phyloP scores from a whole-genome alignment of 2,797 vertebrate species.

The Xerus rutilus region DNA sequence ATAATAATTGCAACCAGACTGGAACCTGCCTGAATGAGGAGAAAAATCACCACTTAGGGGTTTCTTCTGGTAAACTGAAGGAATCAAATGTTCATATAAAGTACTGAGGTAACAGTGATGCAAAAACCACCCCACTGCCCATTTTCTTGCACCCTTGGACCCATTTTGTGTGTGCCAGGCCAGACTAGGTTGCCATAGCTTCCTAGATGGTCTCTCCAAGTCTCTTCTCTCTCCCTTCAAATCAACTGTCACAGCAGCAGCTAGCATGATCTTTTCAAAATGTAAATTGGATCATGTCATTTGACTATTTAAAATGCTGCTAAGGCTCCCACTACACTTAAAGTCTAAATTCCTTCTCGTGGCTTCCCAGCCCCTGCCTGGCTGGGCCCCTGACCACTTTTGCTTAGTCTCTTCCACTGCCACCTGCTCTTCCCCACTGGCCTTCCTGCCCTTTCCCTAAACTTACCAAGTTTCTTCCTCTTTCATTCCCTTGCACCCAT shows the following conservation, averaged over 20 bases:
- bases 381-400: neutral
- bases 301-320: slow-evolving; percentile 43
- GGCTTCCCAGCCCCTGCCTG: neutral
- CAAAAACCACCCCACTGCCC: neutral
- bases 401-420: neutral
- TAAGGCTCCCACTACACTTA: neutral
- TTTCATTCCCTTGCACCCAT: neutral
- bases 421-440: neutral
- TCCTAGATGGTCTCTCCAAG: neutral
- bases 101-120: neutral
- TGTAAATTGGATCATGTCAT: slow-evolving; percentile 20
- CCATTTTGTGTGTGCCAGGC: neutral
- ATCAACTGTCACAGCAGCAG: neutral
- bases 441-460: neutral
- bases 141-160: neutral
- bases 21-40: neutral
- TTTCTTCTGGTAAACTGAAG: neutral
- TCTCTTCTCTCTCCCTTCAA: neutral
- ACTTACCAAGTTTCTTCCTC: neutral
- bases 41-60: slow-evolving; percentile 2
- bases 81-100: neutral
- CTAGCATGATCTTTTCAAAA: slow-evolving; percentile 66
- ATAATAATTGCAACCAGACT: slow-evolving; percentile 12
- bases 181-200: neutral
- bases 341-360: neutral